These are phyloP conservation scores for Drosophila neotestacea DNA, from an alignment of 2,888 invertebrate genomes.

Conservation along the genomic window DNA sequence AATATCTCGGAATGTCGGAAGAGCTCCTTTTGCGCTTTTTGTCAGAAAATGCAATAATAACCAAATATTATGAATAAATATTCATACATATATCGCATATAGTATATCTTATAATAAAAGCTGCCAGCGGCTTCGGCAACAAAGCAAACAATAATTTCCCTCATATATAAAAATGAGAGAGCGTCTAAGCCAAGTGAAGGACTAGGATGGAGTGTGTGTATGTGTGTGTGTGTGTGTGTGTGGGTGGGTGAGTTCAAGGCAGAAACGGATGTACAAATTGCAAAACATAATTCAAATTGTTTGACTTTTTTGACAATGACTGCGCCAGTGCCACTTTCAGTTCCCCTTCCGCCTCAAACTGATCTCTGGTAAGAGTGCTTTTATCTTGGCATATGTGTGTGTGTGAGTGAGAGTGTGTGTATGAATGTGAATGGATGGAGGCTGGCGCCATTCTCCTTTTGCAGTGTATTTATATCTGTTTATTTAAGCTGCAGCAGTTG, in stretches of 20 bases:
- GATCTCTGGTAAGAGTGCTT: conserved; percentile 41
- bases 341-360: neutral
- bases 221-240: conserved; percentile 20
- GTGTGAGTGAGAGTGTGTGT: conserved; percentile 10
- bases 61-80: no score
- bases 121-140: conserved; percentile 66
- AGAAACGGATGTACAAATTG: conserved; percentile 80
- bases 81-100: conserved; percentile 19
- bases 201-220: conserved; percentile 8
- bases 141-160: conserved; percentile 73
- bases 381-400: conserved; percentile 60
- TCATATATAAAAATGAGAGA: conserved; percentile 58
- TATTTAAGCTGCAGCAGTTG: conserved; percentile 21
- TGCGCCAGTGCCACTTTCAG: conserved; percentile 57
- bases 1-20: no score
- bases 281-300: conserved; percentile 82
- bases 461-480: conserved; percentile 25
- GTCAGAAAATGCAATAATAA: conserved; percentile 74
- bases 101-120: conserved; percentile 49
- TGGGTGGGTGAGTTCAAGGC: conserved; percentile 56
- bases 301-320: conserved; percentile 81
- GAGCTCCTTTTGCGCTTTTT: conserved; percentile 27
- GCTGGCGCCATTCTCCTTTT: conserved; percentile 28
- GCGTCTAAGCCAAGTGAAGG: conserved; percentile 21
- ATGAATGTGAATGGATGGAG: conserved; percentile 3